Evolutionary conservation across 2,113 vertebrate species (phyloP).

Genomic region (Irena cyanogastra): DNA sequence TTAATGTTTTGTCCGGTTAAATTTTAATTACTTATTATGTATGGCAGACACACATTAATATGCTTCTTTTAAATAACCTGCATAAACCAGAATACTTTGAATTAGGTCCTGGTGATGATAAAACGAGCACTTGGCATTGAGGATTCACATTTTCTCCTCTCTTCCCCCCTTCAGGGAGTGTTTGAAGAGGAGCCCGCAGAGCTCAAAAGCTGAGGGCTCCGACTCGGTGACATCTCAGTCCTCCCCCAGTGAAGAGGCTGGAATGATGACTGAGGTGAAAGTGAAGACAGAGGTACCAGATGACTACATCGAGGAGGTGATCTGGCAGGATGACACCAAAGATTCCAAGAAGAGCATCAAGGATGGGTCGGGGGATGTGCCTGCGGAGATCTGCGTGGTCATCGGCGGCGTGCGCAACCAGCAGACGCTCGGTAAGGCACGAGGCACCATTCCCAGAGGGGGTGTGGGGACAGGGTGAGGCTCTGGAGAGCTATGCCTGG

Average conservation of each 20-base stretch:
- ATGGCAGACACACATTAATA: neutral
- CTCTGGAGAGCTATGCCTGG: neutral
- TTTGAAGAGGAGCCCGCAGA: conserved; percentile 71
- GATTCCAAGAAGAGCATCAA: conserved; percentile 81
- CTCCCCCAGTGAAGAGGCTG: conserved; percentile 70
- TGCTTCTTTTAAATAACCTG: neutral
- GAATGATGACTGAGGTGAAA: conserved; percentile 76
- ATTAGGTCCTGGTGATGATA: neutral
- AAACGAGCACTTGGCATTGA: neutral
- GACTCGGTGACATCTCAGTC: conserved; percentile 64
- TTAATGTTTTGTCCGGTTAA: neutral
- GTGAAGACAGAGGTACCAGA: conserved; percentile 82
- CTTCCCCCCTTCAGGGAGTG: conserved; percentile 65
- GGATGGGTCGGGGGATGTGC: conserved; percentile 75
- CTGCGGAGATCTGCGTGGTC: conserved; percentile 95
- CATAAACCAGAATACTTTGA: neutral
- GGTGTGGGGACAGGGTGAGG: neutral
- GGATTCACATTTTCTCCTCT: neutral
- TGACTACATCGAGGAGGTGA: conserved; percentile 75
- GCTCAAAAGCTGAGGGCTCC: conserved; percentile 66
- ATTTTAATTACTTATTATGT: neutral
- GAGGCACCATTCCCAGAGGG: fast-evolving
- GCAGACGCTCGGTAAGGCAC: conserved; percentile 86
- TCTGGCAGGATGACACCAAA: conserved; percentile 80
- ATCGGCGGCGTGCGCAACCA: conserved; percentile 89